Conservation (phyloP, 2,888 invertebrate species). For the Sycophila texana region DNA sequence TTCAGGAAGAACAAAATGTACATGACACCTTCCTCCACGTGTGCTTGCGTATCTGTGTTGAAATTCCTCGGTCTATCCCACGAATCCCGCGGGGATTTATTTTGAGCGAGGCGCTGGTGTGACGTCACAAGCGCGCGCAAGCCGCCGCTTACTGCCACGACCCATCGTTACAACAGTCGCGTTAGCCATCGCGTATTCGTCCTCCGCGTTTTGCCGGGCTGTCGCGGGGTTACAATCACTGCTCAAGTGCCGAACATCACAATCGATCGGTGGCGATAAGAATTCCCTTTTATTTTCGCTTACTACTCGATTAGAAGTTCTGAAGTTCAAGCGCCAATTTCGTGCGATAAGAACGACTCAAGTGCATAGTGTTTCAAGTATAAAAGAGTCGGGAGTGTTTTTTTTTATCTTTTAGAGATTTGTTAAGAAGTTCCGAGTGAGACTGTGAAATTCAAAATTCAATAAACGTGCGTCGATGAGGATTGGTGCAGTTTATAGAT, state of each 20-base stretch:
- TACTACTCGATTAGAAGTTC: slow-evolving; percentile 14
- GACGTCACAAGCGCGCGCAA: slow-evolving; percentile 64
- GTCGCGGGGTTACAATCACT: slow-evolving; percentile 56
- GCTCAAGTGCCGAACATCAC: slow-evolving; percentile 56
- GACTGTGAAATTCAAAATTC: no score
- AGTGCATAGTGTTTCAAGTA: slow-evolving; percentile 10
- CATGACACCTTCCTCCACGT: slow-evolving; percentile 68
- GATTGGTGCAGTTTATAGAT: no score
- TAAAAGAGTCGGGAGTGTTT: background rate
- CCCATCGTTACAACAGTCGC: slow-evolving; percentile 20
- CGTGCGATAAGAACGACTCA: background rate
- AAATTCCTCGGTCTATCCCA: slow-evolving; percentile 61
- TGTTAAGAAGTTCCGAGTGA: no score
- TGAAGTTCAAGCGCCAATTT: slow-evolving; percentile 16
- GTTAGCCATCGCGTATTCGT: slow-evolving; percentile 1
- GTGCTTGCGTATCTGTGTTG: slow-evolving; percentile 52
- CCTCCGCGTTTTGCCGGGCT: slow-evolving; percentile 7
- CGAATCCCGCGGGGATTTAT: slow-evolving; percentile 71
- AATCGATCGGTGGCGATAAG: slow-evolving; percentile 14
- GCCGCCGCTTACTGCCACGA: slow-evolving; percentile 12
- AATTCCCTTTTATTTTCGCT: no score
- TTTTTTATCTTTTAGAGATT: background rate
- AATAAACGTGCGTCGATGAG: no score
- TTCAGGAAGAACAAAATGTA: slow-evolving; percentile 56
- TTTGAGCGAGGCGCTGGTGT: slow-evolving; percentile 66